phyloP scores from a whole-genome alignment of 2,797 vertebrate species.

The Sebastes diaconus region DNA sequence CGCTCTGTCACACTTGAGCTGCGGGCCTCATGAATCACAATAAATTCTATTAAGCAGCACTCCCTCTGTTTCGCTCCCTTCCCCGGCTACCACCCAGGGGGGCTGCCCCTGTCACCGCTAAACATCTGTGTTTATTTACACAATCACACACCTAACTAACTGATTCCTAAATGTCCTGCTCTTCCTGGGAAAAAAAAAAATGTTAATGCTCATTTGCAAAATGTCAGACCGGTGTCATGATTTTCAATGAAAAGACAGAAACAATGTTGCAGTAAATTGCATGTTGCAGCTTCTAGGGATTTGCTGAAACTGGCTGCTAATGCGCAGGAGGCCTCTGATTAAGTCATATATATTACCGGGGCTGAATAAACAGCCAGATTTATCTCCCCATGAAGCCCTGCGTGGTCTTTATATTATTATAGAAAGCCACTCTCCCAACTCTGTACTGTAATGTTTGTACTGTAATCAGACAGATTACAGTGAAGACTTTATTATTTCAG shows the following conservation, averaged over 20 bases:
- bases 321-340: conserved; percentile 41
- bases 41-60: conserved; percentile 78
- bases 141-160: conserved; percentile 83
- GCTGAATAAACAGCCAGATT: not conserved
- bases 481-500: conserved; percentile 4
- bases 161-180: conserved; percentile 77
- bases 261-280: conserved; percentile 68
- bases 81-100: conserved; percentile 68
- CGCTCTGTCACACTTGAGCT: conserved; percentile 82
- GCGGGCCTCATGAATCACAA: conserved; percentile 79
- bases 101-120: conserved; percentile 72
- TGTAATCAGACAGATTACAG: not conserved
- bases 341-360: conserved; percentile 26
- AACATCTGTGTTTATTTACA: conserved; percentile 87
- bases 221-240: conserved; percentile 65
- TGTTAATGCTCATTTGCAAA: conserved; percentile 80
- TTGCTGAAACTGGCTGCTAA: conserved; percentile 41
- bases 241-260: conserved; percentile 63
- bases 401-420: not conserved
- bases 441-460: not conserved
- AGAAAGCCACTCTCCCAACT: not conserved
- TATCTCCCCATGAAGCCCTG: not conserved
- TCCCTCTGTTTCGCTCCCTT: conserved; percentile 62
- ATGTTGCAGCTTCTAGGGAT: conserved; percentile 49
- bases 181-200: conserved; percentile 46